Conservation (phyloP, 1,140 invertebrate species). For the Medauroidea extradentata region DNA sequence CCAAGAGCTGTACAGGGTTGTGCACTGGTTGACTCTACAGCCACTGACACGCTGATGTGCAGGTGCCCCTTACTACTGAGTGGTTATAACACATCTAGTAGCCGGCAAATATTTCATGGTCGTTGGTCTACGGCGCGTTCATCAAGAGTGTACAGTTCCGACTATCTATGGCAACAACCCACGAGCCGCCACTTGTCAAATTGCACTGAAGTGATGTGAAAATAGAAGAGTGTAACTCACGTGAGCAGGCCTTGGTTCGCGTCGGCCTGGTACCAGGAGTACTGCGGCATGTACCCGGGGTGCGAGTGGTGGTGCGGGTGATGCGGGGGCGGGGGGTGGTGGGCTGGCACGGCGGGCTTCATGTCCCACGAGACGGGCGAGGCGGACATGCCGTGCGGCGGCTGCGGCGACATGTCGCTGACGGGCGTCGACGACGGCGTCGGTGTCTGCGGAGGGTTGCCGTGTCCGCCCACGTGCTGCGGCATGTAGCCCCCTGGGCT, state of each 20-base stretch:
- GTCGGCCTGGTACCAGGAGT: constrained; percentile 70
- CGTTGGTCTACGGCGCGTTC: too few species aligned
- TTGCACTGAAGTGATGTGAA: too few species aligned
- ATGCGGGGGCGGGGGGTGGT: constrained; percentile 48
- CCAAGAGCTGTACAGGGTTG: too few species aligned
- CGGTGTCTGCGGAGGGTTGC: constrained; percentile 22
- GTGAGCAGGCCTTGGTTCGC: constrained; percentile 66
- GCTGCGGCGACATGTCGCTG: constrained; percentile 54
- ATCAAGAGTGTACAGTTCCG: too few species aligned
- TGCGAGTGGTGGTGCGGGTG: constrained; percentile 53
- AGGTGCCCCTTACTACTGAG: too few species aligned
- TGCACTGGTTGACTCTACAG: too few species aligned
- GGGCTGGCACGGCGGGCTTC: constrained; percentile 46
- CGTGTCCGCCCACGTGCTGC: constrained; percentile 20
- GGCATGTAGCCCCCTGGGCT: constrained; percentile 36
- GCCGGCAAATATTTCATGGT: too few species aligned
- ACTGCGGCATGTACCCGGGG: constrained; percentile 64
- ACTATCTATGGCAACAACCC: too few species aligned
- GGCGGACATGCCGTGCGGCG: constrained; percentile 51
- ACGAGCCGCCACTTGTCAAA: too few species aligned
- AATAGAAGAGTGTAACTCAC: constrained; percentile 47
- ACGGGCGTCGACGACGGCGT: constrained; percentile 50
- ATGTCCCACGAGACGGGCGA: constrained; percentile 61
- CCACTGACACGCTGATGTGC: too few species aligned
- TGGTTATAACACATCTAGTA: too few species aligned